Evolutionary conservation across 2,113 vertebrate genomes (phyloP).

Genomic region (Anolis carolinensis): DNA sequence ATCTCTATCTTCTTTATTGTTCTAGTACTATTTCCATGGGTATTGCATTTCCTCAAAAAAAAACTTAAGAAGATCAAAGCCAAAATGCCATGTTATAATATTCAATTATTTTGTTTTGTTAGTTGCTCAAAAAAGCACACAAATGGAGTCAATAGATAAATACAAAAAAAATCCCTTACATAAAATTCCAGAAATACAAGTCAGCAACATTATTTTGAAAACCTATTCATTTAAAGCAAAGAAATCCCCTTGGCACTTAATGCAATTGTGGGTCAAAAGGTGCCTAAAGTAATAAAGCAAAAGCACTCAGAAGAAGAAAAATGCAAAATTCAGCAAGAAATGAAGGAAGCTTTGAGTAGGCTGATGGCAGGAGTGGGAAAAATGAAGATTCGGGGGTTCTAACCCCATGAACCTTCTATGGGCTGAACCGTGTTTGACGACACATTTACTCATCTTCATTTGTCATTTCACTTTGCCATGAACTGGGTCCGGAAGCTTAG

Average conservation of each 20-base stretch:
- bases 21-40: no score
- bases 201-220: neutral
- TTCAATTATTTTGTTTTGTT: no score
- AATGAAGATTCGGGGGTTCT: neutral
- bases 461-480: neutral
- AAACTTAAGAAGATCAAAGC: no score
- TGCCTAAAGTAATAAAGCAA: neutral
- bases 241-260: neutral
- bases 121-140: no score
- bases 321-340: neutral
- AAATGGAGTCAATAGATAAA: no score
- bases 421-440: constrained; percentile 1
- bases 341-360: neutral
- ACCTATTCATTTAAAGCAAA: neutral
- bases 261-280: neutral
- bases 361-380: neutral
- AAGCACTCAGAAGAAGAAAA: constrained; percentile 10
- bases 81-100: no score
- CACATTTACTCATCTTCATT: neutral
- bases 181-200: neutral
- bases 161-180: no score
- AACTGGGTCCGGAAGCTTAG: neutral
- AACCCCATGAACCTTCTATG: neutral
- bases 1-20: no score
- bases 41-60: no score